phyloP scores from a whole-genome alignment of 2,797 vertebrate species.

The Phrynocephalus guinanensis region DNA sequence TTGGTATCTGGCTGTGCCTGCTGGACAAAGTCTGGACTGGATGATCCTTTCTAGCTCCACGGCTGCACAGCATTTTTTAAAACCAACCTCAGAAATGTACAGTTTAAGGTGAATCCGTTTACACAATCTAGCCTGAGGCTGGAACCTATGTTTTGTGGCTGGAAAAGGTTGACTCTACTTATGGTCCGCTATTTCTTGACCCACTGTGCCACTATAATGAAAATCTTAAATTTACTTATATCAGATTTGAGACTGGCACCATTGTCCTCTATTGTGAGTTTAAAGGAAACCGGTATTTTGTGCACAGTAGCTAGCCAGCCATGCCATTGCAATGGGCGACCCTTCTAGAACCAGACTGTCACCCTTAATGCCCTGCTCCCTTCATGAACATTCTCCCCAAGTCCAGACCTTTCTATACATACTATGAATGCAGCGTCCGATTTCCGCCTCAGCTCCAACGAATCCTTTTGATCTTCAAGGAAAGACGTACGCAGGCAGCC shows the following conservation, averaged over 20 bases:
- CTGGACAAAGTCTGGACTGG: background rate
- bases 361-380: background rate
- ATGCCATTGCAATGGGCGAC: background rate
- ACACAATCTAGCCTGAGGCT: no score
- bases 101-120: background rate
- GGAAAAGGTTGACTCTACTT: background rate
- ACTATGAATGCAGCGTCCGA: conserved; percentile 87
- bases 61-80: no score
- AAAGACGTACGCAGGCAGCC: conserved; percentile 72
- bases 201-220: background rate
- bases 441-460: conserved; percentile 81
- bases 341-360: background rate
- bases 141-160: background rate
- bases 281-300: background rate
- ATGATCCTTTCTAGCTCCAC: background rate
- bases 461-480: conserved; percentile 75
- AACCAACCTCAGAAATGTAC: background rate
- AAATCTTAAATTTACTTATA: background rate
- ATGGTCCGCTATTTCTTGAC: background rate
- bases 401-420: conserved; percentile 5
- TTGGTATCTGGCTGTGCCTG: background rate
- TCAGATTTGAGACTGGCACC: background rate
- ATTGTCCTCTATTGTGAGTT: background rate
- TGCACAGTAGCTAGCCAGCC: background rate
- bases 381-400: accelerated